Conservation (phyloP, 92 coral and sea anemone genomes). For the Zoanthus sansibaricus region DNA sequence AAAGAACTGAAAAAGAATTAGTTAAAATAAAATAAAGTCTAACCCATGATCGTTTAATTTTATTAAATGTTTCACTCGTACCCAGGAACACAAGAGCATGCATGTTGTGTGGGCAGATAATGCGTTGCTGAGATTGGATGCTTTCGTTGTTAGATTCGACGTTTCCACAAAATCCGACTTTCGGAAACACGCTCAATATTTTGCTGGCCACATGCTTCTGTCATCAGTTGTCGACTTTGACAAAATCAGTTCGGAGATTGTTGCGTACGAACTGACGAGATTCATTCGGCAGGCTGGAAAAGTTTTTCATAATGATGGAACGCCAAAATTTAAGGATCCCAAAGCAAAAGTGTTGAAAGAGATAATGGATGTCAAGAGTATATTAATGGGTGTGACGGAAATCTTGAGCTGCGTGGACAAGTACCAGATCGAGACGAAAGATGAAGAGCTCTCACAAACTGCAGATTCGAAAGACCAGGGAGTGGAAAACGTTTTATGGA, state of each 20-base stretch:
- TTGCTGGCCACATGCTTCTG: conserved; percentile 23
- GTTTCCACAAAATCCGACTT: conserved; percentile 20
- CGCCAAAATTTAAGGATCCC: neutral
- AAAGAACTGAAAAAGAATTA: too few species aligned
- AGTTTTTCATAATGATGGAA: neutral
- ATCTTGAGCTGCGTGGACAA: neutral
- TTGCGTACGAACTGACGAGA: conserved; percentile 16
- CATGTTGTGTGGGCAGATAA: conserved; percentile 37
- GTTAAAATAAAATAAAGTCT: too few species aligned
- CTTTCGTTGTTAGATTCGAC: conserved; percentile 1
- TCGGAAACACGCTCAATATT: conserved; percentile 15
- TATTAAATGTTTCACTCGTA: neutral
- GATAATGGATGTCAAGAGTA: conserved; percentile 6
- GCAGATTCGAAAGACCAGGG: neutral
- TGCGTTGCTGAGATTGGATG: conserved; percentile 16
- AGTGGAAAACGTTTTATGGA: neutral
- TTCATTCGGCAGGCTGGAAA: neutral
- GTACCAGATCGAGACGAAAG: neutral
- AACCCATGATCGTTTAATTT: too few species aligned
- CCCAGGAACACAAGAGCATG: conserved; percentile 38
- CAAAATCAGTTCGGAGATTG: conserved; percentile 2
- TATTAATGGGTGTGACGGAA: conserved; percentile 1
- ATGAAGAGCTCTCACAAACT: neutral
- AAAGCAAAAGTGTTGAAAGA: neutral
- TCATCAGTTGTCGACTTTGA: conserved; percentile 20